Evolutionary conservation across 2,888 invertebrate species (phyloP).

Genomic region (Teleiodes luculella): DNA sequence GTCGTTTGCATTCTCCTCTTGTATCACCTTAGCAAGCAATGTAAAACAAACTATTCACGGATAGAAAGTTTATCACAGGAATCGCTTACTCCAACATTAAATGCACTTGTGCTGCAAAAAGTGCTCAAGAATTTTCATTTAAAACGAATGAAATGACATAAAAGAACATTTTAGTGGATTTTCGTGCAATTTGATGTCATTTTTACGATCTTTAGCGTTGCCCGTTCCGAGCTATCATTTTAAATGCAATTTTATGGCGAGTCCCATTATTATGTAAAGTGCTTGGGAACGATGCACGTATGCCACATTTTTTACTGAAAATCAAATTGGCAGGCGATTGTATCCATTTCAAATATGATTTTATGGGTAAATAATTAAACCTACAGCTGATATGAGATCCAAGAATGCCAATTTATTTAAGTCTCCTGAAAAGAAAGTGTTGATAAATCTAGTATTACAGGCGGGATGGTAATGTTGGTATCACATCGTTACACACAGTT

Average conservation of each 20-base stretch:
- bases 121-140: not conserved
- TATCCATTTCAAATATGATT: too few relatives aligned
- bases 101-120: constrained; percentile 2
- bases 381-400: too few relatives aligned
- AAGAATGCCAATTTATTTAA: too few relatives aligned
- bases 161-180: constrained; percentile 9
- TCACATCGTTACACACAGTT: too few relatives aligned
- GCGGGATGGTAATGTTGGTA: too few relatives aligned
- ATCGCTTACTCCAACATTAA: not conserved
- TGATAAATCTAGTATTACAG: too few relatives aligned
- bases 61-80: not conserved
- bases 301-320: too few relatives aligned
- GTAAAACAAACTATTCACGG: not conserved
- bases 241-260: not conserved
- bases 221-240: not conserved
- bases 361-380: too few relatives aligned
- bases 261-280: constrained; percentile 1
- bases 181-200: constrained; percentile 9
- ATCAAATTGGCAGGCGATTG: too few relatives aligned
- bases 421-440: too few relatives aligned
- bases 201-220: constrained; percentile 1
- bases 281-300: not conserved
- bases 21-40: not conserved
- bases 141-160: constrained; percentile 3
- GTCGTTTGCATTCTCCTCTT: too few relatives aligned